These are phyloP conservation scores for Sceloporus tristichus DNA, from an alignment of 2,113 vertebrate genomes.

Conservation along the genomic window DNA sequence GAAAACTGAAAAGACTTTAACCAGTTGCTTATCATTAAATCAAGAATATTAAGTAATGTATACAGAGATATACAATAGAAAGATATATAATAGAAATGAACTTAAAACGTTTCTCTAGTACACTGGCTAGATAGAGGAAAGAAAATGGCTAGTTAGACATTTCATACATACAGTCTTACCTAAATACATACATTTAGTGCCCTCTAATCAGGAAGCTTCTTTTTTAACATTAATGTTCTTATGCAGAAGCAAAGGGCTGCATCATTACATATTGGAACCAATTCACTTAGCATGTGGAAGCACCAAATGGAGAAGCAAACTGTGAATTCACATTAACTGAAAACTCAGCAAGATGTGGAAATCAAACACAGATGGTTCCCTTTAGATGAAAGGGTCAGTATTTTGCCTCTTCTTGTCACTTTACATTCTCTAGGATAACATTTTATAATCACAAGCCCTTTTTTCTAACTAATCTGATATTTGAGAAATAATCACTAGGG, in stretches of 20 bases:
- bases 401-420: conserved; percentile 22
- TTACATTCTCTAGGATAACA: conserved; percentile 22
- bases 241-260: conserved; percentile 60
- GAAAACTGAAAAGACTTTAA: neutral
- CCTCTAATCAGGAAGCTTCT: conserved; percentile 41
- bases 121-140: too few relatives aligned
- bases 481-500: neutral
- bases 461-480: neutral
- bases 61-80: neutral
- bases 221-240: conserved; percentile 51
- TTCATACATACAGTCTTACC: neutral
- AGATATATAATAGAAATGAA: neutral
- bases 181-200: neutral
- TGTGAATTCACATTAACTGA: conserved; percentile 71
- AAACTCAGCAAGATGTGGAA: conserved; percentile 74
- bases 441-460: neutral
- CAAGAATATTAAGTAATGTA: neutral
- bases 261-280: conserved; percentile 62
- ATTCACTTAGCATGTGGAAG: conserved; percentile 73
- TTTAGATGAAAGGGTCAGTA: conserved; percentile 63
- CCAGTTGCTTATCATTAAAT: neutral
- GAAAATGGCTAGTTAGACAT: neutral
- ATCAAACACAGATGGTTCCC: conserved; percentile 69
- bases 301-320: conserved; percentile 69
- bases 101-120: neutral